Conservation (phyloP, 2,113 vertebrate genomes). For the Larimichthys crocea region DNA sequence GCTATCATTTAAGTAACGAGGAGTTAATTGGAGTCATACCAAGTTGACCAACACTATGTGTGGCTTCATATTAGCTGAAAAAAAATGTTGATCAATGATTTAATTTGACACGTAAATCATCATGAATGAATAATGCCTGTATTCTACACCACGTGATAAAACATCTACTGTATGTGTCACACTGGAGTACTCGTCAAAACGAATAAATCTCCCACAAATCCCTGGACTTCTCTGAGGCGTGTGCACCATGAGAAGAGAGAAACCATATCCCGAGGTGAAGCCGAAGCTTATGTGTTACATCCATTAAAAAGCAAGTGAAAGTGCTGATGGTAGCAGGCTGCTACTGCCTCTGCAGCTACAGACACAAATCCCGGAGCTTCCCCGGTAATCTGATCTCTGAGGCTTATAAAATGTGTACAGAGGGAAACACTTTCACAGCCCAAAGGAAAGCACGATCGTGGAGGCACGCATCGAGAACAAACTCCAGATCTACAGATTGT, state of each 20-base stretch:
- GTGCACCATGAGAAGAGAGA: conserved; percentile 47
- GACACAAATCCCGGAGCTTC: conserved; percentile 65
- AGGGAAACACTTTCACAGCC: conserved; percentile 42
- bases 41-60: conserved; percentile 3
- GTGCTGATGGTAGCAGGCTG: conserved; percentile 76
- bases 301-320: conserved; percentile 76
- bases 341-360: conserved; percentile 58
- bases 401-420: conserved; percentile 63
- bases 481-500: neutral
- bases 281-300: conserved; percentile 73
- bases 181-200: conserved; percentile 7
- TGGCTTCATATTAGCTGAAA: conserved; percentile 5
- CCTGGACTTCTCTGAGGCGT: conserved; percentile 12
- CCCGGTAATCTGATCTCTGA: conserved; percentile 69
- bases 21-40: conserved; percentile 26
- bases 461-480: neutral
- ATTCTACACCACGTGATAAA: conserved; percentile 29
- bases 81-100: conserved; percentile 23
- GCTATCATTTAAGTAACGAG: neutral
- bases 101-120: conserved; percentile 27
- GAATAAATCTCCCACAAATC: conserved; percentile 44
- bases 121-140: conserved; percentile 28
- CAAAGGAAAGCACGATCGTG: conserved; percentile 2
- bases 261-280: conserved; percentile 55
- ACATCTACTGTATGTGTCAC: conserved; percentile 37